Percentiles rank a stretch among this genome's conserved stretches.
phyloP scores from a whole-genome alignment of 2,113 vertebrate genomes.

The Oncorhynchus mykiss region DNA sequence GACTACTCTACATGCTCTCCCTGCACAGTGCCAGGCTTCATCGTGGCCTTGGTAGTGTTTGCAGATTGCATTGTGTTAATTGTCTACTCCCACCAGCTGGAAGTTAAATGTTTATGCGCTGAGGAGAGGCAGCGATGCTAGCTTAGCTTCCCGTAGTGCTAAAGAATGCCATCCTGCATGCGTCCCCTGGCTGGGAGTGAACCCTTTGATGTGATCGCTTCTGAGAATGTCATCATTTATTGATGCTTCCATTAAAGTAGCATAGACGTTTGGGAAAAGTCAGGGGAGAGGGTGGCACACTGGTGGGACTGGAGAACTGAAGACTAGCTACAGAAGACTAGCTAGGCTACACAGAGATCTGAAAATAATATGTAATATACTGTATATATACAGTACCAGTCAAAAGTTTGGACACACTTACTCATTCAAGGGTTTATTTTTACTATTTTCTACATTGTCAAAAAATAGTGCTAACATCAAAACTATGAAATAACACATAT shows the following conservation, averaged over 20 bases:
- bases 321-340: slow-evolving; percentile 20
- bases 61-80: slow-evolving; percentile 59
- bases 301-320: slow-evolving; percentile 39
- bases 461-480: too few species aligned
- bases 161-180: slow-evolving; percentile 66
- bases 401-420: too few species aligned
- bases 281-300: slow-evolving; percentile 32
- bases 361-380: slow-evolving; percentile 12
- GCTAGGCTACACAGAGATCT: not conserved
- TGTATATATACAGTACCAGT: too few species aligned
- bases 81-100: slow-evolving; percentile 58
- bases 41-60: slow-evolving; percentile 24
- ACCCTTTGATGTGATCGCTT: slow-evolving; percentile 80
- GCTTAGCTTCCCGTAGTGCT: slow-evolving; percentile 51
- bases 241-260: slow-evolving; percentile 81
- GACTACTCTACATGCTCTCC: not conserved
- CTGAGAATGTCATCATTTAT: slow-evolving; percentile 84
- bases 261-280: slow-evolving; percentile 54
- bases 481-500: too few species aligned
- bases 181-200: slow-evolving; percentile 70
- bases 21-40: not conserved
- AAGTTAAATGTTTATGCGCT: slow-evolving; percentile 63
- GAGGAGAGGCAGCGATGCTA: slow-evolving; percentile 42
- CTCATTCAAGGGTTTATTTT: too few species aligned
- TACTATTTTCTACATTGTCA: too few species aligned